Evolutionary conservation across 1,140 invertebrate species (phyloP).

Genomic region (Coenobita brevimanus): DNA sequence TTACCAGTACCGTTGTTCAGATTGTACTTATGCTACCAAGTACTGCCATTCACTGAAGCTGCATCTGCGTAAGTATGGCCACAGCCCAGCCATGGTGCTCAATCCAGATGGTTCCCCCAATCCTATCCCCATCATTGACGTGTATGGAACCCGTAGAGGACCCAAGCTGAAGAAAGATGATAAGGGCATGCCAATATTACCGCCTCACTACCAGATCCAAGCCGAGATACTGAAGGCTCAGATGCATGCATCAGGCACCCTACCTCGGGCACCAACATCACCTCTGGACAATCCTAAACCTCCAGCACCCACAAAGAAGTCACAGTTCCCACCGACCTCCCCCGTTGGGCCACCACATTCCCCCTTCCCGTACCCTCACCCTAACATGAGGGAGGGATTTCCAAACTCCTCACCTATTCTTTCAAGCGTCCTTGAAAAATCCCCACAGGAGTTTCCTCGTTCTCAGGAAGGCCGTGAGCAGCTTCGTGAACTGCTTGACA

Average conservation of each 20-base stretch:
- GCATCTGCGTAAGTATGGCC: constrained; percentile 93
- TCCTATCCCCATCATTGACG: constrained; percentile 89
- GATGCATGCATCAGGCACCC: constrained; percentile 73
- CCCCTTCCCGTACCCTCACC: constrained; percentile 51
- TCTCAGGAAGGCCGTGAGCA: constrained; percentile 42
- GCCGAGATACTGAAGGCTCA: constrained; percentile 72
- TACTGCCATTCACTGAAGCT: constrained; percentile 98
- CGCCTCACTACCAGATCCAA: constrained; percentile 74
- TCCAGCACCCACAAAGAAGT: neutral
- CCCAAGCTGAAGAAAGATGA: constrained; percentile 79
- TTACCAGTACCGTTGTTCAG: constrained; percentile 95
- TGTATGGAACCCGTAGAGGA: constrained; percentile 90
- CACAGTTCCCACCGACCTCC: constrained; percentile 45
- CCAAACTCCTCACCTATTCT: constrained; percentile 60
- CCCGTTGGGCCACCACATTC: constrained; percentile 61
- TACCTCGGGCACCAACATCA: constrained; percentile 72
- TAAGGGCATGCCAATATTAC: constrained; percentile 69
- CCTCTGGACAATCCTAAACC: constrained; percentile 15
- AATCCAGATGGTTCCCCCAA: constrained; percentile 92
- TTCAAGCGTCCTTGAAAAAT: constrained; percentile 45
- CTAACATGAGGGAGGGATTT: constrained; percentile 36
- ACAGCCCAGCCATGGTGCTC: constrained; percentile 88
- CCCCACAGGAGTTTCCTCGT: constrained; percentile 40
- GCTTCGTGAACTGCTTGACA: constrained; percentile 42
- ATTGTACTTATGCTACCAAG: constrained; percentile 98